Percentiles rank a stretch among this genome's conserved stretches.
Conservation (phyloP, 1,140 invertebrate genomes). For the Wasmannia auropunctata region DNA sequence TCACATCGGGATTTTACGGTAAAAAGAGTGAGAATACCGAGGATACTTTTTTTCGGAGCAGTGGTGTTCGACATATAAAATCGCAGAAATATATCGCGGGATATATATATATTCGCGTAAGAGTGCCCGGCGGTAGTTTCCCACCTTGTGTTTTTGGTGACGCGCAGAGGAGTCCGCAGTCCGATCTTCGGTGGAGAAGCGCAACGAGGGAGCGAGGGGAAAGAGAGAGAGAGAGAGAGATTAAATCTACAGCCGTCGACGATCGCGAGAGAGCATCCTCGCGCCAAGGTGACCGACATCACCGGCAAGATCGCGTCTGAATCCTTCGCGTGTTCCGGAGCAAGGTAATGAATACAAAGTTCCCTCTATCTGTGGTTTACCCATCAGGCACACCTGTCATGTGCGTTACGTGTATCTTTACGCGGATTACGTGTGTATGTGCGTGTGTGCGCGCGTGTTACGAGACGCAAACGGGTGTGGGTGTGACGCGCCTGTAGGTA, state of each 20-base stretch:
- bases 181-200: neutral
- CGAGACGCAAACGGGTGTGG: neutral
- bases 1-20: conserved; percentile 14
- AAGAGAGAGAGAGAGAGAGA: neutral
- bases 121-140: conserved; percentile 27
- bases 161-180: neutral
- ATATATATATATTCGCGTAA: neutral
- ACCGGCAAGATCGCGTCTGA: conserved; percentile 67
- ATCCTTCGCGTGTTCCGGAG: conserved; percentile 65
- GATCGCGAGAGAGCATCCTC: conserved; percentile 6
- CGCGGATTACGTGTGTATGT: neutral
- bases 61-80: conserved; percentile 1
- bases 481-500: conserved; percentile 15
- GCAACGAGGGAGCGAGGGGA: neutral
- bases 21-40: conserved; percentile 50
- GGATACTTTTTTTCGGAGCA: conserved; percentile 38
- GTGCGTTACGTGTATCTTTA: neutral
- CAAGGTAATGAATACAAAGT: conserved; percentile 65
- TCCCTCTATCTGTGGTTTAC: conserved; percentile 42
- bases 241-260: neutral
- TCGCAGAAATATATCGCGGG: neutral
- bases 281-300: conserved; percentile 70
- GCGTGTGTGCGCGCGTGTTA: neutral
- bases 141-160: conserved; percentile 36
- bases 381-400: neutral